Evolutionary conservation across 2,888 invertebrate species (phyloP), one percentile per base, ranked within the genome.

Genomic region (Labia minor): DNA sequence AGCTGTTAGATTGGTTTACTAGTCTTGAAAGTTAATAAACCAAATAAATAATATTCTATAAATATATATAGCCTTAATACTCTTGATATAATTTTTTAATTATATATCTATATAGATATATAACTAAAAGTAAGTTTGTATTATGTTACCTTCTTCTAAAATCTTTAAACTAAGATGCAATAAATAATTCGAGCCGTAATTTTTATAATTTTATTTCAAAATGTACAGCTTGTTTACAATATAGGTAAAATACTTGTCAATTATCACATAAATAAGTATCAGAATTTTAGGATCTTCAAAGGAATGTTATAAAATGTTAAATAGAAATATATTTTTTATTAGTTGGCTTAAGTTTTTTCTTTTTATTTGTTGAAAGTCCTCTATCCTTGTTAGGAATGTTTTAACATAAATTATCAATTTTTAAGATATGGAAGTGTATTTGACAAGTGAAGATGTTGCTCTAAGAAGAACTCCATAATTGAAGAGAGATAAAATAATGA

Each of bases 401-500:
- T 61, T 64, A 63, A 63, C 21, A 64, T 65, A 61, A 37, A 61
- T 64, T 19, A 61, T 64, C 64, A 49, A 70, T 65, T 69, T 65
- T 20, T 37, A 61, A 63, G 62, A 37, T 37, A 71, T 66, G 33
- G 72, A 37, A 37, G 65, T 67, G 21, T 63, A 66, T 21, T 21
- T 61, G 19, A 68, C 37, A 16, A 66, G 61, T 11, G 69, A 67
- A 10, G 69, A 68, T 14, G 74, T 72, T 14, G 72, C 67, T 65
- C 76, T 75, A 37, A 77, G 62, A 6, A 77, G 19, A 37, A 77
- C 65, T 49, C 72, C 74, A 69, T 78, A 77, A 73, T 82, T 82
- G 77, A 81, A 80, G 20, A 74, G 21, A 26, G 76, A 75, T 37
- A 77, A 70, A 18, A 73, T 65, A 8, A 69, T 68, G 65, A 77